Evolutionary conservation across 23 tunicate species (phyloP), one percentile per base, ranked within the genome.

Genomic region (Ciona savignyi): DNA sequence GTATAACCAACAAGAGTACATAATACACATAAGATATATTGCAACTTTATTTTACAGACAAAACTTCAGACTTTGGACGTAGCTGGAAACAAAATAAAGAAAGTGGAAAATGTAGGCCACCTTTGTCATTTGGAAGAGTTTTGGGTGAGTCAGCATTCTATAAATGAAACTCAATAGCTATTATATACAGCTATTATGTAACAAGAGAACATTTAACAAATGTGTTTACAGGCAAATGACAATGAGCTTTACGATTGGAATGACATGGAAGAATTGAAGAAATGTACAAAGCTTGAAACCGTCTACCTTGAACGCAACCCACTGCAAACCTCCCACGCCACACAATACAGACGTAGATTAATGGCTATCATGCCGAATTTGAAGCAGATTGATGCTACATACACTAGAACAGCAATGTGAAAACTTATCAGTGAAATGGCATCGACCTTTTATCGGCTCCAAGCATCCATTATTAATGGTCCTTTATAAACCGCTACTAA

Each of bases 231-330:
- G 97, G 97, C 97, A 0, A 94, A 94, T 62, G 86, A 94, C 61
- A 86, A 87, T 35, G 31, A 78, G 34, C 31, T 94, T 23, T 48
- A 68, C 34, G 86, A 94, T 27, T 94, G 99, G 99, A 79, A 87
- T 22, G 91, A 87, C 63, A 74, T 94, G 32, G 77, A 79, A 6
- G 86, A 78, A 34, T 35, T 94, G 26, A 79, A 70, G 21, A 86
- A 93, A 34, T 82, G 93, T 66, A 27, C 68, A 0, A 77, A 81
- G 60, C 66, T 94, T 27, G 78, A 63, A 27, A 94, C 99, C 3
- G 90, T 94, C 23, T 94, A 94, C 77, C 73, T 94, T 30, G 99
- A 94, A 68, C 84, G 74, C 30, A 94, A 94, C 56, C 99, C 99
- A 9, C 11, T 94, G 19, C 99, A 86, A 66, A 72, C 76, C 1